Conservation (phyloP, 2,113 vertebrate genomes). For the Cyanoramphus novaezelandiae region DNA sequence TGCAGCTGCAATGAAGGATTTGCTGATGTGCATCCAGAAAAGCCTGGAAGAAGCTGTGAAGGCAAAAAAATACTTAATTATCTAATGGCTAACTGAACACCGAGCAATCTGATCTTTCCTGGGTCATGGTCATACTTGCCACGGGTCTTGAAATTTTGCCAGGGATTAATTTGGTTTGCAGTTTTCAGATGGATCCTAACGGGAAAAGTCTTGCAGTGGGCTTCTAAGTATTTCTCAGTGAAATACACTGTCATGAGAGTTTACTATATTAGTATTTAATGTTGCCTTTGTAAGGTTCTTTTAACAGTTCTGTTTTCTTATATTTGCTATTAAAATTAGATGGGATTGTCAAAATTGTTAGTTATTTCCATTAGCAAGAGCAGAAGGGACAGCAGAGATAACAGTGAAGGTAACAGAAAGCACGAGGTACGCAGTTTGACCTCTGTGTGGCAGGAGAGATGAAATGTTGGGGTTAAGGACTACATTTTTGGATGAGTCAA, state of each 20-base stretch:
- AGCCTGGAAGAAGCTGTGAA: slow-evolving; percentile 79
- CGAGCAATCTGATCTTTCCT: not conserved
- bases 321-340: not conserved
- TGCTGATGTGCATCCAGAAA: slow-evolving; percentile 54
- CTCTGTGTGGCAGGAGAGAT: not conserved
- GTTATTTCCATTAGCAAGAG: not conserved
- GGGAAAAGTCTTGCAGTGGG: not conserved
- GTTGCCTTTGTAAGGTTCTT: not conserved
- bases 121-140: not conserved
- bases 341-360: not conserved
- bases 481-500: not conserved
- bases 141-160: not conserved
- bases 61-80: slow-evolving; percentile 57
- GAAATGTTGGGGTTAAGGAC: not conserved
- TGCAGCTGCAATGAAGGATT: slow-evolving; percentile 75
- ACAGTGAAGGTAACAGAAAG: not conserved
- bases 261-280: not conserved
- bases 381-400: not conserved
- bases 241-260: not conserved
- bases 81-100: not conserved
- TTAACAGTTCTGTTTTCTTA: not conserved
- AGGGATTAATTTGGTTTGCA: not conserved
- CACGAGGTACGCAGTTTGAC: not conserved
- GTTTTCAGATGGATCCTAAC: not conserved
- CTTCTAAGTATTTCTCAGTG: not conserved